Conservation (phyloP, 2,797 vertebrate genomes). For the Galaxias olidus region DNA sequence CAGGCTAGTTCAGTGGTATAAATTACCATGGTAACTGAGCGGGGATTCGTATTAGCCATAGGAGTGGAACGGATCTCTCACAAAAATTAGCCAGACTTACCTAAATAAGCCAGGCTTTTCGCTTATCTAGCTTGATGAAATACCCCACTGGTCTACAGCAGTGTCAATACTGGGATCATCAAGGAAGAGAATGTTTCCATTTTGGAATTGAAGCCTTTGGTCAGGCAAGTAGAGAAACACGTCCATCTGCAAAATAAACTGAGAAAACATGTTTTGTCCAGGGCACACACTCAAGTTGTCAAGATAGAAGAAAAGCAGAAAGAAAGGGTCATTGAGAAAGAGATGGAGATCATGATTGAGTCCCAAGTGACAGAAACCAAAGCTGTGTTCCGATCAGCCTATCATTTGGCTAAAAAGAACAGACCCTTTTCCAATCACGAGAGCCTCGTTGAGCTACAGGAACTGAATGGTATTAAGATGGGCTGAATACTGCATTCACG, state of each 20-base stretch:
- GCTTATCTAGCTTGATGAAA: too few relatives aligned
- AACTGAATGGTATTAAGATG: slow-evolving; percentile 21
- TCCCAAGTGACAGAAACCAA: slow-evolving; percentile 21
- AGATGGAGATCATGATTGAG: slow-evolving; percentile 17
- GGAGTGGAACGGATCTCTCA: too few relatives aligned
- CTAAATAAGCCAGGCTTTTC: too few relatives aligned
- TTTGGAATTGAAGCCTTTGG: slow-evolving; percentile 17
- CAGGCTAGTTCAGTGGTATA: too few relatives aligned
- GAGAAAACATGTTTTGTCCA: slow-evolving; percentile 20
- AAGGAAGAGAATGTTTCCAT: slow-evolving; percentile 1
- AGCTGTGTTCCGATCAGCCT: slow-evolving; percentile 29
- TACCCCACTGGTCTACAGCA: slow-evolving; percentile 2
- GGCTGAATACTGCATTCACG: slow-evolving; percentile 16
- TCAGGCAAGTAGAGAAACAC: slow-evolving; percentile 15
- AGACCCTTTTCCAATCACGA: slow-evolving; percentile 14
- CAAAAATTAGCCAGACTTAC: too few relatives aligned
- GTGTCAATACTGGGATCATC: neutral
- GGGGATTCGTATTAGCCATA: too few relatives aligned
- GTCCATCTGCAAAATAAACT: slow-evolving; percentile 21
- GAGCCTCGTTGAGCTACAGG: slow-evolving; percentile 23
- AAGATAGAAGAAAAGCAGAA: slow-evolving; percentile 18
- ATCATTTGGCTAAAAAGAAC: slow-evolving; percentile 27
- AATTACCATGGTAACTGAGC: too few relatives aligned
- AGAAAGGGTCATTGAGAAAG: slow-evolving; percentile 19
- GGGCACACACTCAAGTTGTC: slow-evolving; percentile 8